Evolutionary conservation across 2,113 vertebrate genomes (phyloP), one percentile per base, ranked within the genome.

Genomic region (Myrmecophaga tridactyla): DNA sequence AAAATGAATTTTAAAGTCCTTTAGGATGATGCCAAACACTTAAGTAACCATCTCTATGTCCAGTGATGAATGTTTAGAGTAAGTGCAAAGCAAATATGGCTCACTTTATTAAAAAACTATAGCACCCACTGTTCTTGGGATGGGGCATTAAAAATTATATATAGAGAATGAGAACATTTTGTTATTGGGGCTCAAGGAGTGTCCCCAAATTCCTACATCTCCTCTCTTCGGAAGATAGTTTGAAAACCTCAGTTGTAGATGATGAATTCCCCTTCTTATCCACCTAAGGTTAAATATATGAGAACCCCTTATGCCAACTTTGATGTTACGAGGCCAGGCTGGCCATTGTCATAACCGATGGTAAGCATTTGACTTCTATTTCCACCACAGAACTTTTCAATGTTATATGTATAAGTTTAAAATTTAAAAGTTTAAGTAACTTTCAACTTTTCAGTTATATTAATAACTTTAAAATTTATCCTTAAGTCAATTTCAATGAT

Each of bases 1-100:
- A 58, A 95, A 92, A 86, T 41, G 21, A 80, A 53, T 89, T 92
- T 81, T 75, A 75, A 86, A 83, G 20, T 95, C 23, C 43, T 88
- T 70, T 46, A n/a, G 23, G 67, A 72, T 70, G 58, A 60, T 48
- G 15, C n/a, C 36, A 34, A 92, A 83, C 21, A 62, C 14, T 72
- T 43, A 56, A 78, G 62, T 46, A 39, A 60, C 48, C n/a, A 83
- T 20, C 8, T 18, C 73, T 65, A 12, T 72, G 36, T 48, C 65
- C 53, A 70, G 9, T 31, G 48, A 8, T 48, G 41, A 48, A 48
- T 12, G 46, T 56, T 67, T 83, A 51, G 41, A 90, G n/a, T 85
- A 81, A 63, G 11, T 81, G 1, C 18, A 70, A 77, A 95, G 27
- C 63, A 51, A 92, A 34, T 27, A 29, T 60, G 81, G 36, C 63